These are phyloP conservation scores for Ceratina japonica DNA, from an alignment of 1,140 invertebrate species.

Conservation along the genomic window DNA sequence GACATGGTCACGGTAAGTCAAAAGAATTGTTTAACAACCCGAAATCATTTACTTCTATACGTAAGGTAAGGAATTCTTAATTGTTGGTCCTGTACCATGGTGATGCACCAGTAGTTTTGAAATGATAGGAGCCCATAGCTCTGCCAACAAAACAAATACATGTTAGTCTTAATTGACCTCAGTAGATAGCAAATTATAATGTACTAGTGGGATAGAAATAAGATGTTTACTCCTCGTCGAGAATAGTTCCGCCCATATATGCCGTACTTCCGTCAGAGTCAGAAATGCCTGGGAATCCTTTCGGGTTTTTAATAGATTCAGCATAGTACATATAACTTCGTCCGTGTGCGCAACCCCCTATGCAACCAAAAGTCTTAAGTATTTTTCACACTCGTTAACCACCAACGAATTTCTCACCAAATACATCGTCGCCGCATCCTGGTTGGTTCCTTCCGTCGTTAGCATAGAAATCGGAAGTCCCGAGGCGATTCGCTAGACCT, in stretches of 20 bases:
- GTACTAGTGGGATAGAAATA: no score
- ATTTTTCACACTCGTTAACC: neutral
- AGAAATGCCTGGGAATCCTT: slow-evolving; percentile 25
- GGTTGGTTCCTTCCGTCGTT: slow-evolving; percentile 80
- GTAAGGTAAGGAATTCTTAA: neutral
- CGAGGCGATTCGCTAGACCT: slow-evolving; percentile 74
- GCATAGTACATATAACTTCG: slow-evolving; percentile 82
- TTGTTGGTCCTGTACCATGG: slow-evolving; percentile 36
- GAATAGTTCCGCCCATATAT: slow-evolving; percentile 52
- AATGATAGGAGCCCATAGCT: slow-evolving; percentile 14
- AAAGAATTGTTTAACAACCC: no score
- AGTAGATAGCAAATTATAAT: neutral
- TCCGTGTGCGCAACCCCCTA: slow-evolving; percentile 78
- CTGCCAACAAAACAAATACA: slow-evolving; percentile 13
- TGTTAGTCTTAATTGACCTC: neutral
- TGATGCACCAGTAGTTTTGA: slow-evolving; percentile 14
- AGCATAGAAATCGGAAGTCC: slow-evolving; percentile 81
- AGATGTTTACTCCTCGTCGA: slow-evolving; percentile 54
- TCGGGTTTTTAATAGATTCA: slow-evolving; percentile 78
- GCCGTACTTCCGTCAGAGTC: neutral
- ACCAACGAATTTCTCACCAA: no score
- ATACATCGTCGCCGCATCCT: slow-evolving; percentile 72
- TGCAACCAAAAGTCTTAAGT: neutral
- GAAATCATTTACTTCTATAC: no score
- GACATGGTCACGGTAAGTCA: slow-evolving; percentile 93